Conservation (phyloP, 2,888 invertebrate species). For the Cataglyphis livida region DNA sequence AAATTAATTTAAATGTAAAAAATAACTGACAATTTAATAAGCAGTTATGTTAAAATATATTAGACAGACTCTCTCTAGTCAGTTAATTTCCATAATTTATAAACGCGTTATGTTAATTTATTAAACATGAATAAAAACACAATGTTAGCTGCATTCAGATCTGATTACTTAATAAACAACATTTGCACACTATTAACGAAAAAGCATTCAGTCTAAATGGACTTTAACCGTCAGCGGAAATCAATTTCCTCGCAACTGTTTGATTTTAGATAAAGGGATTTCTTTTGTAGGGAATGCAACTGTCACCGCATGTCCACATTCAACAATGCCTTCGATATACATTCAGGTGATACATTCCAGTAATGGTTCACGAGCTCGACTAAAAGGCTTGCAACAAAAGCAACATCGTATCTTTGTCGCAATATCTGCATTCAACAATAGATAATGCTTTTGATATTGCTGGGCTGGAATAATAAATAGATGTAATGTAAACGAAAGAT, state of each 20-base stretch:
- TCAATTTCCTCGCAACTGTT: conserved; percentile 39
- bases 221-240: conserved; percentile 29
- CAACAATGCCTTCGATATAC: conserved; percentile 28
- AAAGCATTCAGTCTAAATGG: conserved; percentile 27
- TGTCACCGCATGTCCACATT: conserved; percentile 9
- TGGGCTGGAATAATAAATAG: conserved; percentile 1
- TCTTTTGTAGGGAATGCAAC: conserved; percentile 21
- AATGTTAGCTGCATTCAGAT: background rate
- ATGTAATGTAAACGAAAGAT: background rate
- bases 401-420: conserved; percentile 31
- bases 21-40: background rate
- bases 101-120: background rate
- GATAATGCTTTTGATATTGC: conserved; percentile 23
- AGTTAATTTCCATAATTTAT: conserved; percentile 1
- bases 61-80: background rate
- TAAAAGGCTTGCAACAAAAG: conserved; percentile 42
- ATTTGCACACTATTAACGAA: background rate
- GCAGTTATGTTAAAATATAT: background rate
- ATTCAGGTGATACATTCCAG: conserved; percentile 27
- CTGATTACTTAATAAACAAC: background rate
- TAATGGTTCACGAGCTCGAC: conserved; percentile 30
- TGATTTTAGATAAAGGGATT: conserved; percentile 15
- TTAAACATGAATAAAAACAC: background rate
- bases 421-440: conserved; percentile 36
- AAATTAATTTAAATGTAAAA: background rate